Evolutionary conservation across 2,113 vertebrate species (phyloP).

Genomic region (Psephotus haematonotus): DNA sequence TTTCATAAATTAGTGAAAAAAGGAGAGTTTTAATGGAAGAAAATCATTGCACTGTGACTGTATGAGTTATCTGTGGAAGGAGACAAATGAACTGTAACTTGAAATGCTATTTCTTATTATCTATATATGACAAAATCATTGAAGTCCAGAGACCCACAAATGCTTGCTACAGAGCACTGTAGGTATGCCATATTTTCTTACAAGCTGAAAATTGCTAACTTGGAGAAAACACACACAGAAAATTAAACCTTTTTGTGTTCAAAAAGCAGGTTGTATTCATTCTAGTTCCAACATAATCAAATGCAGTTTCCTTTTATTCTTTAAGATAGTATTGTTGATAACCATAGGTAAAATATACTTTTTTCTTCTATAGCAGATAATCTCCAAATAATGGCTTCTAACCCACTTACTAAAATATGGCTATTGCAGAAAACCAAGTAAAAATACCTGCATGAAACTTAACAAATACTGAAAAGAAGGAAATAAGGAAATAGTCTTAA

Average conservation of each 20-base stretch:
- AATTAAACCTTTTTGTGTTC: background rate
- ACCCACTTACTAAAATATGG: background rate
- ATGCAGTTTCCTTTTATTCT: background rate
- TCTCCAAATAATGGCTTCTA: background rate
- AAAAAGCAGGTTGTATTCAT: background rate
- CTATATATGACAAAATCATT: background rate
- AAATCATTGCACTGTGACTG: background rate
- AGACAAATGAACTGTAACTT: background rate
- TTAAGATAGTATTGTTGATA: background rate
- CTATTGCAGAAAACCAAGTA: background rate
- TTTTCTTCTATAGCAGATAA: background rate
- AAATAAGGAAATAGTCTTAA: background rate
- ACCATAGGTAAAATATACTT: background rate
- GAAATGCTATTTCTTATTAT: background rate
- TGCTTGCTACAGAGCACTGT: background rate
- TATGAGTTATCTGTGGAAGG: background rate
- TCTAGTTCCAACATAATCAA: background rate
- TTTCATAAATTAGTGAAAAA: background rate
- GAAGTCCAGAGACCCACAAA: background rate
- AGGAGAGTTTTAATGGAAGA: background rate
- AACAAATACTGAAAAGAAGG: background rate
- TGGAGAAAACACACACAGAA: background rate
- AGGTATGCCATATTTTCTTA: background rate
- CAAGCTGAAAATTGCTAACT: background rate
- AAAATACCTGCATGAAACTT: background rate